Evolutionary conservation across 2,888 invertebrate species (phyloP), one percentile per base, ranked within the genome.

Genomic region (Cantharis rufa): DNA sequence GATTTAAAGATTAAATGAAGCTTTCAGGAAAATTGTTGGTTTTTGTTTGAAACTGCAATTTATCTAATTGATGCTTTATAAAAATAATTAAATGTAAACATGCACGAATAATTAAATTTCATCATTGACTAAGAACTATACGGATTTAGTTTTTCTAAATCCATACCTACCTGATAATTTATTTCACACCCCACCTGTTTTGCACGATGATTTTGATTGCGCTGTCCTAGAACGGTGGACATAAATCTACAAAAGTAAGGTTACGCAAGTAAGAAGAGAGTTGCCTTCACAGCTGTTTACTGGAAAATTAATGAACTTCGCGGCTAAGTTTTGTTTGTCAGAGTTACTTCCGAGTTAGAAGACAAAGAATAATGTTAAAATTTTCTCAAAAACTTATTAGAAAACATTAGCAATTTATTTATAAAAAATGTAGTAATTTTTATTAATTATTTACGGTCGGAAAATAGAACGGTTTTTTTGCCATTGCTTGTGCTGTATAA

Each of bases 341-440:
- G 80, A 77, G 77, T 80, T 81, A 80, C 81, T 81, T 76, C 74
- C 78, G 78, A 81, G 79, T 78, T 73, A 69, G 78, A 75, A 80
- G 82, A 82, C 81, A 79, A 78, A 82, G 82, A 82, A 82, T 83
- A 83, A 84, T 83, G 81, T 82, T 82, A 81, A 48, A 48, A 48
- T 48, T 48, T 48, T 48, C 48, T n/a, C n/a, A n/a, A 48, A 48
- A 48, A 48, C 48, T 48, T 48, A 48, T 48, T 48, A 48, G 48
- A 48, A 48, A 48, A 48, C 48, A 48, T 48, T 48, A 48, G 48
- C n/a, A 48, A 48, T 48, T 48, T 48, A 48, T 48, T n/a, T 48
- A 48, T 48, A 13, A 48, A 48, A 48, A 48, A 48, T 48, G n/a
- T n/a, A 48, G 48, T 48, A 48, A 48, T 48, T 48, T 48, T 48